Conservation (phyloP, 2,888 invertebrate species). For the Ptilodon capucinus region DNA sequence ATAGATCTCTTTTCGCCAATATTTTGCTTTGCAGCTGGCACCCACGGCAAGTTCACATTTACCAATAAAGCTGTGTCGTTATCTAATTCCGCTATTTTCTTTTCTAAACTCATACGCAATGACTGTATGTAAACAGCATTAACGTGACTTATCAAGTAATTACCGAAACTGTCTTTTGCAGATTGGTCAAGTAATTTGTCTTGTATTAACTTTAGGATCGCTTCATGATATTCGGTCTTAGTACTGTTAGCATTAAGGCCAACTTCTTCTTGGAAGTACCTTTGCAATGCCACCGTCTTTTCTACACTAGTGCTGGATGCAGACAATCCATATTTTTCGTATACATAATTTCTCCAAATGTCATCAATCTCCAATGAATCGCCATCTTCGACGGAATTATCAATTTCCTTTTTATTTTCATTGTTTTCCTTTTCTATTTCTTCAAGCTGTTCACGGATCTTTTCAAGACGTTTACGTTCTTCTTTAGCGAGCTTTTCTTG, state of each 20-base stretch:
- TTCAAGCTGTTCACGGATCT: constrained; percentile 36
- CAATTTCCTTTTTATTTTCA: constrained; percentile 26
- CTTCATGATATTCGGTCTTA: constrained; percentile 61
- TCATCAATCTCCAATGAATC: constrained; percentile 64
- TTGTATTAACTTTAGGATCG: constrained; percentile 59
- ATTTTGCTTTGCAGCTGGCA: constrained; percentile 45
- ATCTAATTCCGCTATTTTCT: constrained; percentile 61
- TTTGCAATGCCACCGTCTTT: constrained; percentile 54
- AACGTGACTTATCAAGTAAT: constrained; percentile 53
- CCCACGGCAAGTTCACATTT: constrained; percentile 57
- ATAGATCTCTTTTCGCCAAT: constrained; percentile 60
- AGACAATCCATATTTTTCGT: constrained; percentile 60
- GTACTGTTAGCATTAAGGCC: constrained; percentile 62
- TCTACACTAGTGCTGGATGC: constrained; percentile 53
- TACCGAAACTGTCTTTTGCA: constrained; percentile 49
- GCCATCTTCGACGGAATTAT: constrained; percentile 44
- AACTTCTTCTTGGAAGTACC: constrained; percentile 61
- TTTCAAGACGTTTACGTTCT: constrained; percentile 35
- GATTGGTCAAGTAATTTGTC: constrained; percentile 50
- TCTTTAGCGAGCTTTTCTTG: constrained; percentile 44
- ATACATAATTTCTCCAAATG: constrained; percentile 65
- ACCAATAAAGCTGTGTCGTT: constrained; percentile 59
- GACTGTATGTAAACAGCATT: constrained; percentile 57
- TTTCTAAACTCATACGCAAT: constrained; percentile 52
- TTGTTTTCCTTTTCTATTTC: constrained; percentile 47